Conservation (phyloP, 2,888 invertebrate genomes). For the Microplitis deprimator region DNA sequence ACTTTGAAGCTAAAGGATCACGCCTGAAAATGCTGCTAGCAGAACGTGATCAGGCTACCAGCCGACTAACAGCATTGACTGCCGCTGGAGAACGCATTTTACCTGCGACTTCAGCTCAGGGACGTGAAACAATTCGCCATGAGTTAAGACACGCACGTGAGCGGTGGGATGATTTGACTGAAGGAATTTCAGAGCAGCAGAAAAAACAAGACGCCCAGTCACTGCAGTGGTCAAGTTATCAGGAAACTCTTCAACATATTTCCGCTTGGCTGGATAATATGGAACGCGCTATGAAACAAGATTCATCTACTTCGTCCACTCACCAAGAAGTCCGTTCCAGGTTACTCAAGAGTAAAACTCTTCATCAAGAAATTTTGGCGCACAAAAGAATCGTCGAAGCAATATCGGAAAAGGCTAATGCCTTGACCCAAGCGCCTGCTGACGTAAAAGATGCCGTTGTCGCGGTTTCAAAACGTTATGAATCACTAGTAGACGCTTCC, state of each 20-base stretch:
- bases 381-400: constrained; percentile 93
- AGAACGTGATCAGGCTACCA: constrained; percentile 89
- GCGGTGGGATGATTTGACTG: constrained; percentile 90
- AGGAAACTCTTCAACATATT: constrained; percentile 87
- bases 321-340: constrained; percentile 89
- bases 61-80: constrained; percentile 82
- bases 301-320: constrained; percentile 83
- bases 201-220: constrained; percentile 88
- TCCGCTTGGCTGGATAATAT: constrained; percentile 89
- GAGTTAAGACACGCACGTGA: constrained; percentile 86
- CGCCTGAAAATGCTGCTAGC: constrained; percentile 81
- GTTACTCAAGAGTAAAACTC: constrained; percentile 86
- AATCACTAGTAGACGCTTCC: constrained; percentile 79
- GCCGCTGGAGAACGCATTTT: constrained; percentile 90
- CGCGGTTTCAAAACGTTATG: constrained; percentile 84
- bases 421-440: constrained; percentile 73
- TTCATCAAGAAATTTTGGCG: constrained; percentile 90
- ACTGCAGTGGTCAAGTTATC: constrained; percentile 87
- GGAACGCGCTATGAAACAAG: constrained; percentile 82
- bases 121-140: constrained; percentile 90
- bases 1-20: constrained; percentile 78
- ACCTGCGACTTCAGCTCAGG: constrained; percentile 92
- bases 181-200: constrained; percentile 87
- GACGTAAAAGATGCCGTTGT: constrained; percentile 81
- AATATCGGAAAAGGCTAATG: constrained; percentile 89